A percentile compares a stretch with the other conserved stretches of the same genome.
Evolutionary conservation across 2,888 invertebrate genomes (phyloP).

Genomic region (Thalpophila matura): DNA sequence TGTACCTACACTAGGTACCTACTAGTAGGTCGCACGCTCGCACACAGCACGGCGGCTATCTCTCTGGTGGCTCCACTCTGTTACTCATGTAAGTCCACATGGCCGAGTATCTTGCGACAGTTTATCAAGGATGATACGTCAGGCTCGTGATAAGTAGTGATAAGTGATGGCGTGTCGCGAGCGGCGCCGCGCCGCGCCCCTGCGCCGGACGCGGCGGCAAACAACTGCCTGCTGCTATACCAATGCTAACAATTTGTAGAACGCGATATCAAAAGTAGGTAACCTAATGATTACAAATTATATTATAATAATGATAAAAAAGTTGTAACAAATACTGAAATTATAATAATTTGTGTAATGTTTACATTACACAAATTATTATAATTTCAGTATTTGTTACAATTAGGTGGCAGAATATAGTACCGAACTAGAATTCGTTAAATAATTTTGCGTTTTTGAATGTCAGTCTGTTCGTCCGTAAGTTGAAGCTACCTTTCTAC

Average conservation of each 20-base stretch:
- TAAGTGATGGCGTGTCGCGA: constrained; percentile 48
- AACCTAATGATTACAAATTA: constrained; percentile 1
- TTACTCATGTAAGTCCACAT: not conserved
- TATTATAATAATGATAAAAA: too few species aligned
- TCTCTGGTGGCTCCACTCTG: not conserved
- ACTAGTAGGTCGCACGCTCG: not conserved
- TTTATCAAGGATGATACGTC: constrained; percentile 53
- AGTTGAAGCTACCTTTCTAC: too few species aligned
- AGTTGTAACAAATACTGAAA: too few species aligned
- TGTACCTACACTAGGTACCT: not conserved
- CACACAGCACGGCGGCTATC: not conserved
- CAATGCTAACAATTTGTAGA: constrained; percentile 7
- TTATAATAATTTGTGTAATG: too few species aligned
- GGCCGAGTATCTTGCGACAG: constrained; percentile 16
- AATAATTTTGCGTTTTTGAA: too few species aligned
- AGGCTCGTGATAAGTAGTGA: constrained; percentile 69
- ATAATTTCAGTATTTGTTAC: too few species aligned
- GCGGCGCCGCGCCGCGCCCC: constrained; percentile 39
- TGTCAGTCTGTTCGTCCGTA: too few species aligned
- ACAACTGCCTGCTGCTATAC: not conserved
- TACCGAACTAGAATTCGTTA: too few species aligned
- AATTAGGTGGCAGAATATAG: too few species aligned
- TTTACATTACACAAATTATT: too few species aligned
- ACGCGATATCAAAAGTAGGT: constrained; percentile 10
- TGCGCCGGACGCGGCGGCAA: constrained; percentile 5